Evolutionary conservation across 2,888 invertebrate species (phyloP), one percentile per base, ranked within the genome.

Genomic region (Eledona agricola): DNA sequence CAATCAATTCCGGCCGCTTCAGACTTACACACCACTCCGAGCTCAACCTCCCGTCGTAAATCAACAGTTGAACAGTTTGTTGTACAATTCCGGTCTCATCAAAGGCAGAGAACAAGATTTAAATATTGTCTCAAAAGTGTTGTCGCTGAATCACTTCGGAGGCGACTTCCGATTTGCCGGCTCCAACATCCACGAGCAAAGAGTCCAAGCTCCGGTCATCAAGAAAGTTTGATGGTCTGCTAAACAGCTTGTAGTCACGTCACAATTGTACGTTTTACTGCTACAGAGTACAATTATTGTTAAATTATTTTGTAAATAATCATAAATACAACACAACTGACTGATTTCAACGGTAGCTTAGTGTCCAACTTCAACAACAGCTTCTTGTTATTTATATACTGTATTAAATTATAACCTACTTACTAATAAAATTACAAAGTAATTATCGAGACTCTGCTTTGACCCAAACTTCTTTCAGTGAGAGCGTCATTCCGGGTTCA

Each of bases 121-220:
- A 37, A 89, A 88, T 71, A 88, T 91, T 65, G 89, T 91, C 19
- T 86, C 88, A 29, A 90, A 90, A 78, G 88, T 91, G 52, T 76
- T 91, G 65, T 88, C 90, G 4, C 76, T 90, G 45, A 90, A 91
- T 74, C 90, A 90, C 66, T 58, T 71, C n/a, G 69, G 49, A 13
- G 45, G 47, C 10, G 51, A 59, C 28, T 46, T 34, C 17, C 19
- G 47, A 28, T 51, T 37, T 12, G 37, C 11, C 1, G 37, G 25
- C 16, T 49, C 54, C 6, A 51, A 45, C 17, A 17, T 58, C 19
- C 49, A 52, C 22, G 55, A 55, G 16, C 51, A 47, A 29, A 51
- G 56, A 26, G 51, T 56, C 23, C 42, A 53, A 1, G 22, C 34
- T 3, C 31, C 40, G 5, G 20, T 45, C 7, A 23, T 38, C 11